Evolutionary conservation across 2,888 invertebrate genomes (phyloP).

Genomic region (Sinhomidia bicolor): DNA sequence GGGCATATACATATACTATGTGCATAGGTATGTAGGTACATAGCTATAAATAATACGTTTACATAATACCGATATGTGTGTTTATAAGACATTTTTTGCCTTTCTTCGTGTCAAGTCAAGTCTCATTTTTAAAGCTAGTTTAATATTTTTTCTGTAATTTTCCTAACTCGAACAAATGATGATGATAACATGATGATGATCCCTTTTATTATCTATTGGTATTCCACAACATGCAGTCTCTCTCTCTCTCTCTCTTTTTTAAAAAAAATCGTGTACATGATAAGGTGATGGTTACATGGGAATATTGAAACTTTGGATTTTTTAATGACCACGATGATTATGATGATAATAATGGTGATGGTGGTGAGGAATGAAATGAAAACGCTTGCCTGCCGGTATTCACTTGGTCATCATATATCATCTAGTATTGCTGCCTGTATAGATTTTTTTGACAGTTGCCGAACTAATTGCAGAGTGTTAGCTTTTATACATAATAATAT

Average conservation of each 20-base stretch:
- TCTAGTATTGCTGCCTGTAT: conserved; percentile 23
- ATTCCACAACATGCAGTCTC: conserved; percentile 30
- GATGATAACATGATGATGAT: conserved; percentile 44
- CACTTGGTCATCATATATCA: conserved; percentile 24
- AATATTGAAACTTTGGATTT: conserved; percentile 66
- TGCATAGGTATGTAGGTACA: background rate
- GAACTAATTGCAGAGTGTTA: conserved; percentile 69
- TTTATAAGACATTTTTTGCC: background rate
- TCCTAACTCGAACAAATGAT: conserved; percentile 64
- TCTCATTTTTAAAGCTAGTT: background rate
- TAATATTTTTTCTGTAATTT: background rate
- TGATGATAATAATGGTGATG: conserved; percentile 26
- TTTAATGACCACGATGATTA: conserved; percentile 55
- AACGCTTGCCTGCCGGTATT: conserved; percentile 36
- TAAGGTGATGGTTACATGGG: conserved; percentile 31
- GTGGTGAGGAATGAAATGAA: conserved; percentile 38
- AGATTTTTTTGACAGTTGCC: conserved; percentile 64
- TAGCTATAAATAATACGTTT: conserved; percentile 34
- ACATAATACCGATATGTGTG: background rate
- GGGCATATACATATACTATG: background rate
- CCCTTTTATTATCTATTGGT: conserved; percentile 60
- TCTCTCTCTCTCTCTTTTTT: background rate
- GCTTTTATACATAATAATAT: conserved; percentile 49
- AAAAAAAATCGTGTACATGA: background rate
- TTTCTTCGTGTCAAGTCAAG: conserved; percentile 35